Base-by-base conservation (phyloP, 2,113 vertebrate genomes). In the Burhinus bistriatus region DNA sequence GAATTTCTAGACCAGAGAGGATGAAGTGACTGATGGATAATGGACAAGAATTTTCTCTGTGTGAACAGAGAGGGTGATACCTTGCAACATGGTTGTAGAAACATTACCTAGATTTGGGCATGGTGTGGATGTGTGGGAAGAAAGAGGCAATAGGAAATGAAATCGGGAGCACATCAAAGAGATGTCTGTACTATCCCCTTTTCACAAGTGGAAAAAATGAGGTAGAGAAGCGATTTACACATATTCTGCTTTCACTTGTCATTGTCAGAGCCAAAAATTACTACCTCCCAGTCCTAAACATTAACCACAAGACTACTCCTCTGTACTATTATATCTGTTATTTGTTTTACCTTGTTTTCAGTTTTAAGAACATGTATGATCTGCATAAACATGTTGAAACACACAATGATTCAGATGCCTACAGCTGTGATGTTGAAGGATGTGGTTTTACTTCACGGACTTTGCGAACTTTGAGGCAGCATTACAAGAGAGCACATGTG, bases 351-450 rank as follows among this genome's bases (percentile, higher is more conserved):
- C 82, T 76, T 93, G 90, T 92, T 83, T 77, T 69, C 87, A 98
- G 98, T 72, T 99, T 98, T 92, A 98, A 98, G 95, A 98, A 98
- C 4, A 72, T 97, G 80, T 98, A 94, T 13, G 98, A 98, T 97
- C 97, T 98, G 59, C 96, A 98, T 59, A 98, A 98, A 90, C 98
- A 97, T 95, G 98, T 98, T 66, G 98, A 98, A 93, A 98, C 98
- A 58, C 98, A 98, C 81, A 95, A 97, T 42, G 98, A 98, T 95
- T 98, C 98, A n/a, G 97, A 98, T 12, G 97, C 98, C 54, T 98
- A 98, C 94, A 98, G 97, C 97, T 98, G 99, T 71, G 97, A 96
- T 5, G 94, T 96, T 80, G 98, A 98, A 87, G 98, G 98, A 34
- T 98, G 98, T 72, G 97, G 95, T 66, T 98, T 98, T 89, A 97